Evolutionary conservation across 1,140 invertebrate species (phyloP).

Genomic region (Tetragnatha versicolor): DNA sequence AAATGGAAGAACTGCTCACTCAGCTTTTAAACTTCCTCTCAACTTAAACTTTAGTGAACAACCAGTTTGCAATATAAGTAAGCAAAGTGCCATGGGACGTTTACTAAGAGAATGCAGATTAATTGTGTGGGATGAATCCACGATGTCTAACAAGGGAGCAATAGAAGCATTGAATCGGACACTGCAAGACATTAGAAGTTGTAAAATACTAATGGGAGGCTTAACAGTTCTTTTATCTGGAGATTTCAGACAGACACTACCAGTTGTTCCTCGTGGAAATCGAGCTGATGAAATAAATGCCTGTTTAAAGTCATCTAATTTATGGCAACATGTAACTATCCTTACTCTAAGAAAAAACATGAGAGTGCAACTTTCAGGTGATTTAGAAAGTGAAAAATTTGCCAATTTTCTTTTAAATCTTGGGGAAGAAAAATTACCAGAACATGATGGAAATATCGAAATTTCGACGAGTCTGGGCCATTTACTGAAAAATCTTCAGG

Average conservation of each 20-base stretch:
- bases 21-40: conserved; percentile 55
- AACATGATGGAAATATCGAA: no score
- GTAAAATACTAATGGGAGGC: no score
- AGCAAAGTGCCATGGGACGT: conserved; percentile 28
- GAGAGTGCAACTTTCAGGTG: no score
- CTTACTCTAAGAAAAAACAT: no score
- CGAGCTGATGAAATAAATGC: no score
- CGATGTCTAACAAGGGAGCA: conserved; percentile 56
- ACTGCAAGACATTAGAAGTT: not conserved
- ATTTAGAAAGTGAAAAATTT: no score
- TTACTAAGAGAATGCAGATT: conserved; percentile 53
- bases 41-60: conserved; percentile 1
- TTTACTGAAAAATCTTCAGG: no score
- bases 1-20: conserved; percentile 54
- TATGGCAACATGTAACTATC: no score
- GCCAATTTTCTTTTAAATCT: no score
- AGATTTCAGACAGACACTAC: not conserved
- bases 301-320: no score
- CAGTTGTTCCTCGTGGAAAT: not conserved
- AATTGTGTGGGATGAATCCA: conserved; percentile 59
- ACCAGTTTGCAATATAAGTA: conserved; percentile 30
- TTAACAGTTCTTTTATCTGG: not conserved
- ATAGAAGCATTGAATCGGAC: conserved; percentile 62
- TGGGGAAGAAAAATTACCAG: no score
- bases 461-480: no score